Percentiles rank a stretch among this genome's conserved stretches.
These are phyloP conservation scores for Rhopalosiphum maidis DNA, from an alignment of 1,140 invertebrate species.

Conservation along the genomic window DNA sequence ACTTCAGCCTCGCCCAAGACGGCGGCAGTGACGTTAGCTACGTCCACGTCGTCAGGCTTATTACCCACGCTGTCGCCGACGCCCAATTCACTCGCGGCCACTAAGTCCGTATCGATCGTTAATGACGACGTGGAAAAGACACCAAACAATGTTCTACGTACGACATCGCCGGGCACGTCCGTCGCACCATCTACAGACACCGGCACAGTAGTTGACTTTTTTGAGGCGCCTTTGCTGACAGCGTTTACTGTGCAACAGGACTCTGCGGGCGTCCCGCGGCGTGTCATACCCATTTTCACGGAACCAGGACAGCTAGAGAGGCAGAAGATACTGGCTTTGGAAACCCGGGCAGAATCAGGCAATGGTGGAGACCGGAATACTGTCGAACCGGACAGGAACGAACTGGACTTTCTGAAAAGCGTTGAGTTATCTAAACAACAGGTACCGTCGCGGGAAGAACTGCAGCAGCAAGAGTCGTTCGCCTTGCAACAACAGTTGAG, in stretches of 20 bases:
- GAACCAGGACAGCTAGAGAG: slow-evolving; percentile 20
- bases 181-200: neutral
- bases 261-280: slow-evolving; percentile 74
- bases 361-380: neutral
- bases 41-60: neutral
- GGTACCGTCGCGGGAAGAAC: slow-evolving; percentile 64
- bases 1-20: neutral
- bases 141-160: neutral
- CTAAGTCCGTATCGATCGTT: neutral
- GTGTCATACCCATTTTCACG: slow-evolving; percentile 72
- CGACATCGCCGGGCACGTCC: neutral
- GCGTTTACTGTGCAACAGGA: slow-evolving; percentile 85
- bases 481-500: slow-evolving; percentile 63
- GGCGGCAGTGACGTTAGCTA: too few relatives aligned
- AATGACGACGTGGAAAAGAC: neutral
- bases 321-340: slow-evolving; percentile 19
- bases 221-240: slow-evolving; percentile 77
- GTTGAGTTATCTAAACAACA: neutral
- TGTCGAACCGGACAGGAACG: neutral
- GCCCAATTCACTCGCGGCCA: neutral
- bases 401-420: slow-evolving; percentile 34
- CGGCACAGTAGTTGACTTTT: slow-evolving; percentile 75
- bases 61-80: neutral
- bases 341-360: neutral
- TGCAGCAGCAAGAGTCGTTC: slow-evolving; percentile 74